These are phyloP conservation scores for Spodoptera littoralis DNA, from an alignment of 2,888 invertebrate species.

Conservation along the genomic window DNA sequence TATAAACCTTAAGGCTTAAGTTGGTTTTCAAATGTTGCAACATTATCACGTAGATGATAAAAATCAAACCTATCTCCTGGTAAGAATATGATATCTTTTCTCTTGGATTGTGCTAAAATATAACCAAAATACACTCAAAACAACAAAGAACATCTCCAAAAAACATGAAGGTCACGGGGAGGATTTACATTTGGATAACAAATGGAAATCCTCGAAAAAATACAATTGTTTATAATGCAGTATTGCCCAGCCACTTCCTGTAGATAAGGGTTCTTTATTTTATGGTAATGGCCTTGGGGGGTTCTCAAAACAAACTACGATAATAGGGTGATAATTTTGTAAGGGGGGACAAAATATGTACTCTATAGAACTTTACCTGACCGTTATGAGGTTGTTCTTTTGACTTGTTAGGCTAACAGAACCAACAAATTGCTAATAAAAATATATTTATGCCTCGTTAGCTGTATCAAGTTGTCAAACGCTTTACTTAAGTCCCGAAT, in stretches of 20 bases:
- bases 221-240: constrained; percentile 1
- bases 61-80: no score
- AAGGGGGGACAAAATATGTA: constrained; percentile 20
- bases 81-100: no score
- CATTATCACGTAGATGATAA: no score
- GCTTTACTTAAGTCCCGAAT: no score
- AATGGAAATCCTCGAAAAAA: background rate
- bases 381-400: constrained; percentile 1
- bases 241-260: background rate
- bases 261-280: constrained; percentile 46
- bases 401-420: background rate
- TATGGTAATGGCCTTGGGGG: constrained; percentile 38
- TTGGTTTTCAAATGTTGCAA: no score
- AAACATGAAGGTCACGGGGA: no score
- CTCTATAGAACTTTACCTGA: constrained; percentile 10
- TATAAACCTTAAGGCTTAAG: no score
- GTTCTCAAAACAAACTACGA: constrained; percentile 34
- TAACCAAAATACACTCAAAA: no score
- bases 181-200: background rate
- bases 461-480: no score
- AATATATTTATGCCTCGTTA: no score
- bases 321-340: constrained; percentile 35
- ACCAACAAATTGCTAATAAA: background rate
- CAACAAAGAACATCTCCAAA: no score
- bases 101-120: no score